These are phyloP conservation scores for Rhineura floridana DNA, from an alignment of 2,113 vertebrate species.

Conservation along the genomic window DNA sequence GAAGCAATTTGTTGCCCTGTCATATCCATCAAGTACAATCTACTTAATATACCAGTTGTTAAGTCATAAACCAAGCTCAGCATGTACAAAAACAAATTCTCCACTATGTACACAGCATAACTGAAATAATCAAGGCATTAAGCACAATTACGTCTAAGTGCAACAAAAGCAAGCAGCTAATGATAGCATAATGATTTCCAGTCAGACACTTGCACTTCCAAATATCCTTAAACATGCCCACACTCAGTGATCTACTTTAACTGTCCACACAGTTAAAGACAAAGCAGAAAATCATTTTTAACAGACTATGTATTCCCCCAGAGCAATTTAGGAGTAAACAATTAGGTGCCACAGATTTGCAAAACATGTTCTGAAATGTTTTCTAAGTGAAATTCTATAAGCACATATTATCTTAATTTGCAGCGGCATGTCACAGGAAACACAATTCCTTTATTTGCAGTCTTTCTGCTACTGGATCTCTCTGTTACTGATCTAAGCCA, in stretches of 20 bases:
- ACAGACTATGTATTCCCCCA: background rate
- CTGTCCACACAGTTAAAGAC: background rate
- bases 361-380: background rate
- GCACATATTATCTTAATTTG: background rate
- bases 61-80: slow-evolving; percentile 29
- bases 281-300: background rate
- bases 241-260: background rate
- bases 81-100: slow-evolving; percentile 29
- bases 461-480: background rate
- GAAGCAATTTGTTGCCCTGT: background rate
- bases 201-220: background rate
- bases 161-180: slow-evolving; percentile 13
- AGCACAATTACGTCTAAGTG: slow-evolving; percentile 31
- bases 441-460: background rate
- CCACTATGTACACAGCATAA: slow-evolving; percentile 34
- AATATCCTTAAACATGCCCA: background rate
- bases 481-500: background rate
- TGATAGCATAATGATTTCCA: slow-evolving; percentile 31
- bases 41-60: background rate
- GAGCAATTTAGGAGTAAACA: background rate
- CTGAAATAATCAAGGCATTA: slow-evolving; percentile 44
- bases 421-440: background rate
- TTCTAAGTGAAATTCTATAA: background rate
- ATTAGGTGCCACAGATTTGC: background rate
- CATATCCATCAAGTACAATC: background rate